Evolutionary conservation across 2,888 invertebrate species (phyloP), one percentile per base, ranked within the genome.

Genomic region (Drosophila mettleri): DNA sequence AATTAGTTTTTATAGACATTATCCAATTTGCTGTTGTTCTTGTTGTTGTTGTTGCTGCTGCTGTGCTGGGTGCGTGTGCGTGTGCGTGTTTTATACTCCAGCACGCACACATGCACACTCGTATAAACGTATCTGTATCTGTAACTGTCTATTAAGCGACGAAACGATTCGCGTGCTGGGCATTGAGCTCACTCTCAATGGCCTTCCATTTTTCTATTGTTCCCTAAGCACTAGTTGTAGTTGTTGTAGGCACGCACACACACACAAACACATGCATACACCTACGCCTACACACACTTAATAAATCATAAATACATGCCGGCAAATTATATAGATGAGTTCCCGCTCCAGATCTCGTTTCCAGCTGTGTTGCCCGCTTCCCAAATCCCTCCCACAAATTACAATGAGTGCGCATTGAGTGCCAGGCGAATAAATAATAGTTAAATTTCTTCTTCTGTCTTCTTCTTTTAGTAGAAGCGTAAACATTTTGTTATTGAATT

Each of bases 1-100:
- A 89, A 85, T 85, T 85, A 85, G 85, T 89, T 85, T 85, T 85
- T 85, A 85, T 85, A 85, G 89, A 85, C 85, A 89, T 85, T 85
- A 85, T 85, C 85, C 85, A 85, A 85, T 85, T 85, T 89, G 89
- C 79, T 79, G 71, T 80, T 74, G 80, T 49, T 66, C 55, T 52
- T 41, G 38, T 16, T 54, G 29, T 18, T 48, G 53, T 18, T 27
- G 60, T 34, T 31, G 54, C 31, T 54, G 60, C 18, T 58, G 53
- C 52, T 53, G 62, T 45, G 45, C 45, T 46, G 46, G 20, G 31
- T 48, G 31, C 46, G 46, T 48, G 88, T 48, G 31, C 46, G 46
- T 48, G 88, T 86, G 88, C 80, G 82, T 83, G 82, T 79, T 70
- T 53, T 34, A 75, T 51, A 61, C 45, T 72, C 65, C 43, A 34